Base-by-base conservation (phyloP, 2,888 invertebrate genomes). In the Gandaritis pyraliata region DNA sequence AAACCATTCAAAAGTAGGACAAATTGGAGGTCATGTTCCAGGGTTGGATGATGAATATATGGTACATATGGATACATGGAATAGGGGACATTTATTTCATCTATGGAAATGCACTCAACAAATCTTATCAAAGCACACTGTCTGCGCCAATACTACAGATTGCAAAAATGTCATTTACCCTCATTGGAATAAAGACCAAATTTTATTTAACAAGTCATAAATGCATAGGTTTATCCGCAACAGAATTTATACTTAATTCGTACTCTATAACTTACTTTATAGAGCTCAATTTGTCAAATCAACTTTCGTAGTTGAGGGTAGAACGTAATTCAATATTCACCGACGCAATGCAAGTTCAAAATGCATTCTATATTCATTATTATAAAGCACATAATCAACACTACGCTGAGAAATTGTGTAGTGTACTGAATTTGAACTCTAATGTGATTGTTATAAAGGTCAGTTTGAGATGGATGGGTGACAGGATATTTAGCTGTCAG, bases 401-500 rank as follows among this genome's bases (percentile, higher is more conserved):
- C 41, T 29, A 18, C 10, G 2, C 3, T 8, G 7, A 47, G 23
- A 39, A 47, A 53, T 45, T n/a, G 54, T 23, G 7, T n/a, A 12
- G 10, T 48, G 2, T 11, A 33, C 2, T 16, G n/a, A 41, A 11
- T 46, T 49, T 33, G 46, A 18, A 12, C 38, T 55, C 33, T 61
- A 46, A 7, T 1, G 0, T 3, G 4, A 7, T 18, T 1, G 0
- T 1, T 0, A 47, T 62, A 61, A n/a, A 58, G 52, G 49, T 29
- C 46, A 54, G 47, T 60, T 55, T 55, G 6, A 29, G 29, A 43
- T 43, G 16, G 15, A 30, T 23, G 18, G 16, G 30, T 30, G 66
- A 64, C 82, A 78, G 87, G 85, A 86, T 86, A 86, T 85, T n/a
- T 81, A 85, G 75, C 78, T 74, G 80, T 73, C 83, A 81, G 76